Evolutionary conservation across 2,113 vertebrate genomes (phyloP).

Genomic region (Ivindomyrus marchei): DNA sequence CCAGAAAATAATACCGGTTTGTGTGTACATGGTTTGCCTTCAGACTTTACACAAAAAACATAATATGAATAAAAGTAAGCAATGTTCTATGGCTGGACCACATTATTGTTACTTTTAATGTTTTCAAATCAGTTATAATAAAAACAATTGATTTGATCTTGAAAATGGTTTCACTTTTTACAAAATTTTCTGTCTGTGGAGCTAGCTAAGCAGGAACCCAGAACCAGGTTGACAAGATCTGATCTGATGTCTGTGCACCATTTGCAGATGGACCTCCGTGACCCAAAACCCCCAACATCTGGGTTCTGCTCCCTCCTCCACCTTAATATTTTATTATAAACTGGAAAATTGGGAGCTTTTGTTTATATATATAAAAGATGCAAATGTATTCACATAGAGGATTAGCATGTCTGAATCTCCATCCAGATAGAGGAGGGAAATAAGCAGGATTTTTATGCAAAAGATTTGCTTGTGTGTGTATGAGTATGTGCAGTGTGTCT

Average conservation of each 20-base stretch:
- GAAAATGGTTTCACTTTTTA: too few species aligned
- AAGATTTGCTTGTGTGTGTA: constrained; percentile 54
- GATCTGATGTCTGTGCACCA: neutral
- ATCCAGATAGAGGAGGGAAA: constrained; percentile 57
- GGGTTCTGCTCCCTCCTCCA: neutral
- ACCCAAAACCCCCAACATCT: neutral
- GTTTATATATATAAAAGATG: constrained; percentile 66
- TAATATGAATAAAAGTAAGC: neutral
- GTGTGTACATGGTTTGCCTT: neutral
- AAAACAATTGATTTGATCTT: neutral
- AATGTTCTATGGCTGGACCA: neutral
- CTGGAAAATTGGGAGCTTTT: constrained; percentile 62
- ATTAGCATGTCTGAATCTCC: constrained; percentile 69
- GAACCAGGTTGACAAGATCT: neutral
- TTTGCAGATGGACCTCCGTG: neutral
- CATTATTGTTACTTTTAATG: neutral
- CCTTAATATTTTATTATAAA: constrained; percentile 9
- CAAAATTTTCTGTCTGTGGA: neutral
- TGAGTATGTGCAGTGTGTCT: neutral
- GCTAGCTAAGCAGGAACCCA: neutral
- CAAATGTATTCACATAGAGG: constrained; percentile 59
- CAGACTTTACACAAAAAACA: neutral
- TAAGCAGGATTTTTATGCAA: constrained; percentile 60
- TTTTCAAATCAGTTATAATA: neutral
- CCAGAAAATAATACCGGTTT: neutral